phyloP scores from a whole-genome alignment of 2,113 vertebrate genomes.

The Corythoichthys intestinalis region DNA sequence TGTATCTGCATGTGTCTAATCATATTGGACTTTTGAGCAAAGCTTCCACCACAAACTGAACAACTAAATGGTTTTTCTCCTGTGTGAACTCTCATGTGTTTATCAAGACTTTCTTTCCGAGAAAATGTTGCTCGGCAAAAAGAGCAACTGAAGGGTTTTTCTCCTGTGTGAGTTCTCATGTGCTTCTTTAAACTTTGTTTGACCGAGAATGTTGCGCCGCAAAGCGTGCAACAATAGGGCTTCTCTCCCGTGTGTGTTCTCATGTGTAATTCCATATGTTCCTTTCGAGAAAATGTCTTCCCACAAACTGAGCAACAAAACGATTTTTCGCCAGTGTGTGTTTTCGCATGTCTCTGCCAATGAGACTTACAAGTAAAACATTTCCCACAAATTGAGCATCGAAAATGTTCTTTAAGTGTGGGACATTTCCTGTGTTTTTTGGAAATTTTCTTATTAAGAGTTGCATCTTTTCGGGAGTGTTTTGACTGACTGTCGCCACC shows the following conservation, averaged over 20 bases:
- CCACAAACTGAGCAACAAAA: neutral
- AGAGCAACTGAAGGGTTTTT: neutral
- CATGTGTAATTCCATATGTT: neutral
- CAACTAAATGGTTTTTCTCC: constrained; percentile 1
- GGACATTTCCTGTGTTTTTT: neutral
- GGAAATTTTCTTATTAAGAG: neutral
- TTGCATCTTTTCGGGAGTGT: neutral
- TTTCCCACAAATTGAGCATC: neutral
- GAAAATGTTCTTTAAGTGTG: neutral
- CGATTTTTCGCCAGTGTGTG: neutral
- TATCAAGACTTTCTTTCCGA: neutral
- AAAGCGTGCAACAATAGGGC: neutral
- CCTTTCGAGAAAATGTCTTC: neutral
- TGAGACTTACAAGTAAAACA: neutral
- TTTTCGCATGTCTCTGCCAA: neutral
- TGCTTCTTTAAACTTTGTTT: neutral
- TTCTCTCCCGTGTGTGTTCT: constrained; percentile 2
- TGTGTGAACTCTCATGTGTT: constrained; percentile 1
- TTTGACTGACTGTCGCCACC: neutral
- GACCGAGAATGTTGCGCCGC: neutral
- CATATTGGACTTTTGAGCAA: constrained; percentile 1
- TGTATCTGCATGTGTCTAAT: neutral
- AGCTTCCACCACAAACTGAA: neutral
- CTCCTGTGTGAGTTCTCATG: neutral
- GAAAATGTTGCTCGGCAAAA: neutral